Evolutionary conservation across 2,888 invertebrate genomes (phyloP).

Genomic region (Erannis defoliaria): DNA sequence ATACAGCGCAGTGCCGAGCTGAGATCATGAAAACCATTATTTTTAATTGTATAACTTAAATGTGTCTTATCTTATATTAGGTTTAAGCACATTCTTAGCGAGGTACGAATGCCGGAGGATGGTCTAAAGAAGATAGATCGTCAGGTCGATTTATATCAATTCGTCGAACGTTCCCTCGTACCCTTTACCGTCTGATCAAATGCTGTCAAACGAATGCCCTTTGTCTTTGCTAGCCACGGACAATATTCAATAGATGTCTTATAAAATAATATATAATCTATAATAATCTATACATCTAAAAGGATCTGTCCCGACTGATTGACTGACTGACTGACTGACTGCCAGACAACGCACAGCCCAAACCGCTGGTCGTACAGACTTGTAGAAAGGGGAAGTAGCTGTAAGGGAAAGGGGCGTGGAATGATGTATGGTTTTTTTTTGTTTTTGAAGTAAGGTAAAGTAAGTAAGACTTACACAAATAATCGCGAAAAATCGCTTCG

Average conservation of each 20-base stretch:
- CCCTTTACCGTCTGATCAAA: constrained; percentile 66
- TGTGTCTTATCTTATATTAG: neutral
- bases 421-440: too few relatives aligned
- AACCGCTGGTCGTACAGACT: too few relatives aligned
- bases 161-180: constrained; percentile 69
- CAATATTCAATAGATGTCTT: neutral
- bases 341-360: too few relatives aligned
- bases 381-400: too few relatives aligned
- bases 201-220: constrained; percentile 59
- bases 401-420: too few relatives aligned
- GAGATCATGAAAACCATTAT: too few relatives aligned
- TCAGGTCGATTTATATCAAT: constrained; percentile 83
- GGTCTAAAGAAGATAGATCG: constrained; percentile 81
- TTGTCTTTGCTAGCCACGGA: constrained; percentile 30
- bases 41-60: too few relatives aligned
- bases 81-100: constrained; percentile 40
- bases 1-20: too few relatives aligned
- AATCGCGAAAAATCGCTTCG: too few relatives aligned
- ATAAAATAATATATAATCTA: neutral
- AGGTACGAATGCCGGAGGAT: constrained; percentile 51
- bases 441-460: too few relatives aligned
- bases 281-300: neutral
- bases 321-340: neutral
- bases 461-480: too few relatives aligned
- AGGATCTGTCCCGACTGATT: too few relatives aligned